These are phyloP conservation scores for Callosobruchus maculatus DNA, from an alignment of 2,888 invertebrate species.

Conservation along the genomic window DNA sequence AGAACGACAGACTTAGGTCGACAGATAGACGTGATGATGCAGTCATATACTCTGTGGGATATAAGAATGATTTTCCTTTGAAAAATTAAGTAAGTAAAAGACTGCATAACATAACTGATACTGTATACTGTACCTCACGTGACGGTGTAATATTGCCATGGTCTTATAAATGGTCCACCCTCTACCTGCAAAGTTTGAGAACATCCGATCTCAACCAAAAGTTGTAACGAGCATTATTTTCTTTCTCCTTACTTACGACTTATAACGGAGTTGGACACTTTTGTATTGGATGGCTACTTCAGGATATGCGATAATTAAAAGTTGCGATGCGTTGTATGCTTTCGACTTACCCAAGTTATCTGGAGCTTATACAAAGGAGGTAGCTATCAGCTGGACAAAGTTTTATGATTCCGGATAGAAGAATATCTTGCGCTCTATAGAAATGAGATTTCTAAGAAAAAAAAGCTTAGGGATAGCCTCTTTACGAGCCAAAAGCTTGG, in stretches of 20 bases:
- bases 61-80: no score
- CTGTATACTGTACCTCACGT: no score
- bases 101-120: no score
- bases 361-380: not conserved
- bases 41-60: no score
- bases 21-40: no score
- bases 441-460: not conserved
- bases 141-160: no score
- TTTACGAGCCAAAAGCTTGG: no score
- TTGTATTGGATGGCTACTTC: not conserved
- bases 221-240: not conserved
- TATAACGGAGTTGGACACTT: not conserved
- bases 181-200: not conserved
- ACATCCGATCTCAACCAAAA: not conserved
- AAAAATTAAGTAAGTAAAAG: no score
- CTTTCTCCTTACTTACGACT: not conserved
- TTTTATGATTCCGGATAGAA: not conserved
- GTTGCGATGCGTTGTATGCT: not conserved
- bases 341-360: not conserved
- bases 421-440: not conserved
- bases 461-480: no score
- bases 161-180: no score
- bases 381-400: no score
- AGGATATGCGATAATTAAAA: not conserved
- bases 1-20: no score